Base-by-base conservation (phyloP, 2,888 invertebrate species). In the Phyllotreta striolata region DNA sequence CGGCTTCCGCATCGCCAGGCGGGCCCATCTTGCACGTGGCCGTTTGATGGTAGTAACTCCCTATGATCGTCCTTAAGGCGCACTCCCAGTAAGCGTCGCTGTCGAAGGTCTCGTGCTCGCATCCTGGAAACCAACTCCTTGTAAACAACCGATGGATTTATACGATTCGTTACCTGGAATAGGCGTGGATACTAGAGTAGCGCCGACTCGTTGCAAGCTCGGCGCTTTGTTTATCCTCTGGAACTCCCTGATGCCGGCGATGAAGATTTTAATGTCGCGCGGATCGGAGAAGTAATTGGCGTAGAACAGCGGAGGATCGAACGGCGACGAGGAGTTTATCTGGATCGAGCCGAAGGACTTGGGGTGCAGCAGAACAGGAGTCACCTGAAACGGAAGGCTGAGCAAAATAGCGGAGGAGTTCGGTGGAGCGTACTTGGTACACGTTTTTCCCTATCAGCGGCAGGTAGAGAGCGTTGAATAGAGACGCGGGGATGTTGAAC, bases 241-340 rank as follows among this genome's bases (percentile, higher is more conserved):
- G 0, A 84, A 82, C 72, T 83, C 82, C 66, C 86, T 83, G 5
- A 86, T 79, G 0, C 76, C 72, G 1, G 76, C 77, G 10, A 80
- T 76, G 59, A 80, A 76, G 1, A 78, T 76, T 63, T 74, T 76
- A 4, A 80, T 68, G 65, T 81, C 81, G 3, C 84, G 62, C 87
- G 84, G 83, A 74, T 88, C 85, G 0, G 88, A 84, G 75, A 95
- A 87, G 79, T 95, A 97, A 77, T 91, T 92, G 0, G 93, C 91
- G 70, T 92, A 87, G 58, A 94, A 84, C 7, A 86, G 80, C 0
- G 95, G 93, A 70, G 88, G 86, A 0, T 87, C 85, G 70, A 86
- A 85, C 0, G 93, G 92, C 78, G 93, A 87, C 63, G 83, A 87
- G 9, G 88, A 89, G 73, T 84, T 85, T 10, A 95, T 82, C 78